These are phyloP conservation scores for Dendrocincla fuliginosa DNA, from an alignment of 2,797 vertebrate species.

Conservation along the genomic window DNA sequence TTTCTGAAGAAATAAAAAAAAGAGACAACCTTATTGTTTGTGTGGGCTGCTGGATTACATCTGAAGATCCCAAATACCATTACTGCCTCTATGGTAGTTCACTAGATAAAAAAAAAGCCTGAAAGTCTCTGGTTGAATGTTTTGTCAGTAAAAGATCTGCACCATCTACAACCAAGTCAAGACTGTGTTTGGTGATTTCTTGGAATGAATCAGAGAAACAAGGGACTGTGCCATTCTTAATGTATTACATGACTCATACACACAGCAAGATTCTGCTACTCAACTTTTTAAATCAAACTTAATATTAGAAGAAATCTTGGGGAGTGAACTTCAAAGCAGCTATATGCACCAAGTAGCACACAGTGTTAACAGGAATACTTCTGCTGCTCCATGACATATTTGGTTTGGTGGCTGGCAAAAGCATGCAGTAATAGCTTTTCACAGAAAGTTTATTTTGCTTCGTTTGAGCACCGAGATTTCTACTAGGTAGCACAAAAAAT, in stretches of 20 bases:
- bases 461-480: neutral
- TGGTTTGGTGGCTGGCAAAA: neutral
- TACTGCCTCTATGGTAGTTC: neutral
- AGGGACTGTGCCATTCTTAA: neutral
- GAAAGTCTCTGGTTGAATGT: neutral
- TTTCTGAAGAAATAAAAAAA: neutral
- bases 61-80: neutral
- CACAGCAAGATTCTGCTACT: neutral
- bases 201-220: neutral
- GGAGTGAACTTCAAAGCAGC: neutral
- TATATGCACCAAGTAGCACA: neutral
- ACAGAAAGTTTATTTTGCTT: neutral
- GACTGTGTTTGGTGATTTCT: neutral
- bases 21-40: neutral
- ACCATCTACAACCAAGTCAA: neutral
- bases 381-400: neutral
- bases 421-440: neutral
- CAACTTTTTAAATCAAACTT: neutral
- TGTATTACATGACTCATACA: neutral
- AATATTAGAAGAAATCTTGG: neutral
- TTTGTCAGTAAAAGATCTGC: neutral
- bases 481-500: neutral
- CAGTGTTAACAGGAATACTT: neutral
- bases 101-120: neutral
- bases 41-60: neutral